These are phyloP conservation scores for Brenthis hecate DNA, from an alignment of 2,888 invertebrate genomes.

Conservation along the genomic window DNA sequence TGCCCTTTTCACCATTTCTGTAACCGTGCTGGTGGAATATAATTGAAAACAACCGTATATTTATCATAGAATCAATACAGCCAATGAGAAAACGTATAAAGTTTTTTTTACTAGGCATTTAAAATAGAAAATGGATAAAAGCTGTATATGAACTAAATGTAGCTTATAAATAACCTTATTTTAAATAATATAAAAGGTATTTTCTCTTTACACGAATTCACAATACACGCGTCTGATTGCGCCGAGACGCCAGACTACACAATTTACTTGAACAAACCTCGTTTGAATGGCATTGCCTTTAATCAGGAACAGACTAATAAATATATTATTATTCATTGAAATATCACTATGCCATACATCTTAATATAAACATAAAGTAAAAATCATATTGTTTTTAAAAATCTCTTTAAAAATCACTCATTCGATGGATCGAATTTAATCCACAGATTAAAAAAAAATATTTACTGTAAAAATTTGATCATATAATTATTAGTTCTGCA, in stretches of 20 bases:
- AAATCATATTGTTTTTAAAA: not conserved
- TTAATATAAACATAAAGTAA: not conserved
- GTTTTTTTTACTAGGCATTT: too few species aligned
- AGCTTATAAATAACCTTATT: not conserved
- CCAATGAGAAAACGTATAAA: too few species aligned
- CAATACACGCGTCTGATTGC: conserved; percentile 69
- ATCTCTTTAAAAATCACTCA: too few species aligned
- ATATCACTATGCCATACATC: not conserved
- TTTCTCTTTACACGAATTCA: conserved; percentile 38
- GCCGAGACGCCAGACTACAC: conserved; percentile 61
- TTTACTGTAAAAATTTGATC: too few species aligned
- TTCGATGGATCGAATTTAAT: too few species aligned
- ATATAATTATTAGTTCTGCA: too few species aligned
- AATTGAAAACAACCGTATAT: too few species aligned
- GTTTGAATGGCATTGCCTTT: conserved; percentile 30
- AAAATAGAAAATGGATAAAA: not conserved
- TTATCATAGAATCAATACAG: too few species aligned
- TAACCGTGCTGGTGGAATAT: too few species aligned
- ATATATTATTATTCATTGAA: not conserved
- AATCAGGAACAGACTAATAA: conserved; percentile 22
- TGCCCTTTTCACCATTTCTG: too few species aligned
- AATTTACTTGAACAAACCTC: conserved; percentile 54
- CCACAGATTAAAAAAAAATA: too few species aligned
- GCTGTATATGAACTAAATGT: not conserved
- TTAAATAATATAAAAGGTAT: conserved; percentile 1